Evolutionary conservation across 2,888 invertebrate species (phyloP), one percentile per base, ranked within the genome.

Genomic region (Euclidia mi): DNA sequence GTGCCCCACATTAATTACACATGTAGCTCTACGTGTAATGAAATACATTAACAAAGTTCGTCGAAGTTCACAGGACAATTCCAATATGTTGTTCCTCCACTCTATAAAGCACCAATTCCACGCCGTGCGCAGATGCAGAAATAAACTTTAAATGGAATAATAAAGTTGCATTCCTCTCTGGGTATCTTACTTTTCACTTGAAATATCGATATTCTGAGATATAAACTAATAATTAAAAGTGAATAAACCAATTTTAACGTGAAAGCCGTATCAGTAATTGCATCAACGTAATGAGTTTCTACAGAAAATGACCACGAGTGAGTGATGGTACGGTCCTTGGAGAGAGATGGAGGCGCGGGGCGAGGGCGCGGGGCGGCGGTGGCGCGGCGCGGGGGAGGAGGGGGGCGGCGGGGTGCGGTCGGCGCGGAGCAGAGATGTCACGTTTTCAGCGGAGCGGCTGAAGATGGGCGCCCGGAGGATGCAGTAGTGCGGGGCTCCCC

Each of bases 391-490:
- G 68, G 75, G 75, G 78, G 78, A n/a, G n/a, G n/a, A n/a, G n/a
- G n/a, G n/a, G 20, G 20, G 20, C 20, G 64, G 78, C 68, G 75
- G 75, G 78, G 78, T 59, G 75, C 64, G 64, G 63, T 71, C 65
- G 71, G 73, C 71, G 76, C 77, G 76, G 79, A 81, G 81, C 81
- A 81, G 86, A 86, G 87, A 88, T 89, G 89, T 90, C 88, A 90
- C 88, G 89, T 90, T 90, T 90, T 87, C 85, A 87, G 88, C 81
- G 84, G 65, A 88, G 84, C 84, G 84, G 82, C 85, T 82, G 86
- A 88, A 89, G 91, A 90, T 88, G 86, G 88, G 89, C 83, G 89
- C 84, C 82, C 81, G 81, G 87, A 89, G 90, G 90, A 91, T 94
- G 91, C 93, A 91, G 92, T 91, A 92, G 91, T 86, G 92, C 86